These are phyloP conservation scores for Mastacembelus armatus DNA, from an alignment of 2,797 vertebrate genomes.

Conservation along the genomic window DNA sequence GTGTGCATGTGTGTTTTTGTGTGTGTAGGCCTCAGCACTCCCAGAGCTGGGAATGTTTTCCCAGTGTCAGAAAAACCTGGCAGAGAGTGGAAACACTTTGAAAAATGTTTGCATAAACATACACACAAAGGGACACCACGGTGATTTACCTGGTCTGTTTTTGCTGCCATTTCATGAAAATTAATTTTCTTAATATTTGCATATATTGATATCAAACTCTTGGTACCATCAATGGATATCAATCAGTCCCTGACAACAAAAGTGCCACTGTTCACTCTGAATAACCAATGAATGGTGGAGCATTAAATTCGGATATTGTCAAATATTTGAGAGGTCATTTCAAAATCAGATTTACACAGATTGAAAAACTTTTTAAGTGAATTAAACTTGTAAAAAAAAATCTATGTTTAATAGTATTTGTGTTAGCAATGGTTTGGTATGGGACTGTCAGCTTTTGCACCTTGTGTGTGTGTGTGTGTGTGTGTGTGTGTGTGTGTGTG, in stretches of 20 bases:
- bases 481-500: slow-evolving; percentile 50
- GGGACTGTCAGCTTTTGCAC: slow-evolving; percentile 19
- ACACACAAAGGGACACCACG: slow-evolving; percentile 33
- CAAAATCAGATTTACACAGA: slow-evolving; percentile 31
- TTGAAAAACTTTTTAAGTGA: slow-evolving; percentile 36
- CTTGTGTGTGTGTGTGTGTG: slow-evolving; percentile 55
- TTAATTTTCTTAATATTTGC: background rate
- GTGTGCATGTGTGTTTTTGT: slow-evolving; percentile 32
- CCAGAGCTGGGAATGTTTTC: slow-evolving; percentile 81
- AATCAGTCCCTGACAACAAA: background rate
- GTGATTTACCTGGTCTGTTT: slow-evolving; percentile 19
- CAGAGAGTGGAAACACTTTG: slow-evolving; percentile 68
- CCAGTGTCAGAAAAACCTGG: slow-evolving; percentile 79
- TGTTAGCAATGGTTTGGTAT: slow-evolving; percentile 18
- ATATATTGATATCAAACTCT: background rate
- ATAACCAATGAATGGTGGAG: background rate
- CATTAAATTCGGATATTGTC: background rate
- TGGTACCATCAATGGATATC: background rate
- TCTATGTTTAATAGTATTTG: slow-evolving; percentile 54
- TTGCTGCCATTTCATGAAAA: slow-evolving; percentile 24
- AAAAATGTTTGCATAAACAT: slow-evolving; percentile 63
- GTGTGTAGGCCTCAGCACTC: slow-evolving; percentile 57
- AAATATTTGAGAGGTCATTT: background rate
- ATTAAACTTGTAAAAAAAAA: slow-evolving; percentile 12
- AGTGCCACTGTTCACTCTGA: background rate